A percentile compares a stretch with the other conserved stretches of the same genome.
These are phyloP conservation scores for Larimichthys polyactis DNA, from an alignment of 2,113 vertebrate species.

Conservation along the genomic window DNA sequence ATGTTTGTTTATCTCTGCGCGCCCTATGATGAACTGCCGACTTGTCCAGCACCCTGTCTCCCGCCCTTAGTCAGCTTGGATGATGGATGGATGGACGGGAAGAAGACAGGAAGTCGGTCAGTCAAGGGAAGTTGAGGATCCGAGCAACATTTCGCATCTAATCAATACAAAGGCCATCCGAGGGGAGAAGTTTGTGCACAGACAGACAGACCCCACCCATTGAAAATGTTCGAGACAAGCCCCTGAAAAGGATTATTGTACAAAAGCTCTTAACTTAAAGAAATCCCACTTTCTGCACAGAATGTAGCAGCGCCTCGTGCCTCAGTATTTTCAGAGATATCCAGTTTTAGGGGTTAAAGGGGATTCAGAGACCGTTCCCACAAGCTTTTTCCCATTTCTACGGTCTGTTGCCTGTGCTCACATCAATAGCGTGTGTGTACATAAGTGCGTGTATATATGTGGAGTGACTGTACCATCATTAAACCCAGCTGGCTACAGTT, in stretches of 20 bases:
- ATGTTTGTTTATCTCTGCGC: too few species aligned
- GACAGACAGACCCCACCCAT: neutral
- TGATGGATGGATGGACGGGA: too few species aligned
- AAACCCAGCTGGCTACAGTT: constrained; percentile 56
- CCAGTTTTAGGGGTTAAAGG: constrained; percentile 25
- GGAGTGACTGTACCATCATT: constrained; percentile 43
- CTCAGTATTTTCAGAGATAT: constrained; percentile 34
- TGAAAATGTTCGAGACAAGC: constrained; percentile 32
- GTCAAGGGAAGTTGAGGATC: too few species aligned
- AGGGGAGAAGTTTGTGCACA: neutral
- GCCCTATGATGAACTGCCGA: too few species aligned
- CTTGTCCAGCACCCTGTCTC: too few species aligned
- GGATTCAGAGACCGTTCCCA: constrained; percentile 34
- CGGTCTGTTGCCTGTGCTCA: constrained; percentile 26
- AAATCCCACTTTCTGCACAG: constrained; percentile 52
- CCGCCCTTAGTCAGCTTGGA: too few species aligned
- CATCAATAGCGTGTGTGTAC: neutral
- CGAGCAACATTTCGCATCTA: too few species aligned
- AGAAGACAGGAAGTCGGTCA: too few species aligned
- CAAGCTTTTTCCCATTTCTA: neutral
- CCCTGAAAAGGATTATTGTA: constrained; percentile 46
- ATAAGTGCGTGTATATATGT: constrained; percentile 14
- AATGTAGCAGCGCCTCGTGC: constrained; percentile 6
- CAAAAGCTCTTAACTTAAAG: constrained; percentile 53
- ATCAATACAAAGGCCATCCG: too few species aligned